Conservation (phyloP, 1,140 invertebrate species). For the Phymorhynchus buccinoides region DNA sequence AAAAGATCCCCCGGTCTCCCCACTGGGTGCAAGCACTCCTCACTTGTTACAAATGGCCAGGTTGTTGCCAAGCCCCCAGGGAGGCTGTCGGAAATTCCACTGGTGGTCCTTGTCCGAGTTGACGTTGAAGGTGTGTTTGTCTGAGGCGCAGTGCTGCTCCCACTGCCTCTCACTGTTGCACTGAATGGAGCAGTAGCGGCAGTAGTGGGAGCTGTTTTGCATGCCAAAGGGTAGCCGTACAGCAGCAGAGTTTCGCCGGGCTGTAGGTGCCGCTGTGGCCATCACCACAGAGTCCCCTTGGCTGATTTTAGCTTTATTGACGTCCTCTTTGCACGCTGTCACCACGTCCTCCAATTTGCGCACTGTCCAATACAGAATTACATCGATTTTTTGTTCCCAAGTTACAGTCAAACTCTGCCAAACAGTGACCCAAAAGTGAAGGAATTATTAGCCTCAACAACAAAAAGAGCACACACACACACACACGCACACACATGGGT, state of each 20-base stretch:
- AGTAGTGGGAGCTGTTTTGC: conserved; percentile 56
- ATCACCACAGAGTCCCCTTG: conserved; percentile 64
- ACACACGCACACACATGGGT: neutral
- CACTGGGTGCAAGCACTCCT: conserved; percentile 22
- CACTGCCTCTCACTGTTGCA: conserved; percentile 69
- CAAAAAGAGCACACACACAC: neutral
- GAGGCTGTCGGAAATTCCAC: conserved; percentile 71
- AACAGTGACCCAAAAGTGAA: neutral
- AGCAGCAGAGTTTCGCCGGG: neutral
- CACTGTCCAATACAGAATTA: conserved; percentile 50
- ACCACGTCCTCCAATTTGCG: conserved; percentile 55
- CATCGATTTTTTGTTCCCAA: too few relatives aligned
- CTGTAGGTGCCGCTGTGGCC: neutral
- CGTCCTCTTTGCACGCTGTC: conserved; percentile 50
- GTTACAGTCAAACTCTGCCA: too few relatives aligned
- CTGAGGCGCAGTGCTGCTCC: conserved; percentile 68
- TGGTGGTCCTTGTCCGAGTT: conserved; percentile 71
- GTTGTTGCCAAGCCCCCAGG: conserved; percentile 62
- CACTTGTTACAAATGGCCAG: conserved; percentile 66
- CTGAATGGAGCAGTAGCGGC: conserved; percentile 63
- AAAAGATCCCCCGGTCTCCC: too few relatives aligned
- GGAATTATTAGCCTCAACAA: too few relatives aligned
- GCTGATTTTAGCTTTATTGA: conserved; percentile 57
- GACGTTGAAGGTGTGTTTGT: conserved; percentile 68
- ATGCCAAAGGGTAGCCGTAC: conserved; percentile 42